A percentile compares a stretch with the other conserved stretches of the same genome.
Conservation (phyloP, 1,140 invertebrate genomes). For the Drosophila repleta region DNA sequence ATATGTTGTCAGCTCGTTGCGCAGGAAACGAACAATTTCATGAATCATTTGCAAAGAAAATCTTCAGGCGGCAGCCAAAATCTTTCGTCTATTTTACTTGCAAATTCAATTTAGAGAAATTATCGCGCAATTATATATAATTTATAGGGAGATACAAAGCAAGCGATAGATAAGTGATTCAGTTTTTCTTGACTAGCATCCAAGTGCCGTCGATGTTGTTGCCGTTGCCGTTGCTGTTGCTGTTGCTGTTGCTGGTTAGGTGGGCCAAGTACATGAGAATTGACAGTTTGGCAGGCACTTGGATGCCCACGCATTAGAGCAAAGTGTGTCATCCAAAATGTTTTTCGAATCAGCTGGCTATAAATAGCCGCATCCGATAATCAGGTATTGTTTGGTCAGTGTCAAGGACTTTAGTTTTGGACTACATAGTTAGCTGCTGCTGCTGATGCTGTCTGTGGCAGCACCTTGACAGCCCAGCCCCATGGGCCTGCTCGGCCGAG, state of each 20-base stretch:
- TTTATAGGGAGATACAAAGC: conserved; percentile 38
- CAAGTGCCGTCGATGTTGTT: conserved; percentile 25
- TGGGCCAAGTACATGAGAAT: conserved; percentile 54
- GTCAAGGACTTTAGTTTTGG: conserved; percentile 68
- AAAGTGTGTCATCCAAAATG: conserved; percentile 48
- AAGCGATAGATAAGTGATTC: conserved; percentile 59
- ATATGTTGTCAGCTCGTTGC: conserved; percentile 32
- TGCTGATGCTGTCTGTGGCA: conserved; percentile 1
- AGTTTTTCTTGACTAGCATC: conserved; percentile 56
- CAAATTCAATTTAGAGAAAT: conserved; percentile 40
- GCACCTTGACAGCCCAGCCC: conserved; percentile 32
- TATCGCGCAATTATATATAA: conserved; percentile 43
- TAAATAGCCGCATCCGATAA: conserved; percentile 30
- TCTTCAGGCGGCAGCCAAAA: background rate
- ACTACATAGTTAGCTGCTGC: conserved; percentile 13
- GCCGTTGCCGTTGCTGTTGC: background rate
- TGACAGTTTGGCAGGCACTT: conserved; percentile 49
- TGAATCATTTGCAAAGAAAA: conserved; percentile 64
- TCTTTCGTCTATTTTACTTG: background rate
- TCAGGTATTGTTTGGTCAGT: conserved; percentile 63
- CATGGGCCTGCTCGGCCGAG: background rate
- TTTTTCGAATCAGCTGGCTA: conserved; percentile 33
- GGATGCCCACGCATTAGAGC: conserved; percentile 23
- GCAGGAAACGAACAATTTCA: conserved; percentile 51
- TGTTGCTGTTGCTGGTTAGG: conserved; percentile 41